Percentiles rank a stretch among this genome's conserved stretches.
Evolutionary conservation across 2,797 vertebrate genomes (phyloP).

Genomic region (Phoebastria nigripes): DNA sequence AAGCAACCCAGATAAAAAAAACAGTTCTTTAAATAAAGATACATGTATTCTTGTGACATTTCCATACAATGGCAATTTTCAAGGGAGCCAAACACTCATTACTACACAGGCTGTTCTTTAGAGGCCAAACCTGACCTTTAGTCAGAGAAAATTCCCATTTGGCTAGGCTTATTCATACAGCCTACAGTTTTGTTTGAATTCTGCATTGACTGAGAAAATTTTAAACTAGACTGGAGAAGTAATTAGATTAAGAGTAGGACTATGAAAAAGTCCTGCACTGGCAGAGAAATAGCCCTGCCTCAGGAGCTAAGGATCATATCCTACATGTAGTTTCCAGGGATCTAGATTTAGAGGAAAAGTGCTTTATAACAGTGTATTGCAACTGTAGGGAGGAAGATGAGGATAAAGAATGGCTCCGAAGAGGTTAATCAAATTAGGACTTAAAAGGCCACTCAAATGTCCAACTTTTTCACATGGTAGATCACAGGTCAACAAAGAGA

Average conservation of each 20-base stretch:
- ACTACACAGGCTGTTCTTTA: slow-evolving; percentile 3
- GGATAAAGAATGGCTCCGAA: background rate
- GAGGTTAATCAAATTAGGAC: background rate
- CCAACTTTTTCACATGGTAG: background rate
- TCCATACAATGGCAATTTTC: slow-evolving; percentile 30
- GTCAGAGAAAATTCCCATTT: slow-evolving; percentile 20
- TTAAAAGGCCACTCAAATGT: background rate
- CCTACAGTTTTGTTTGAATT: slow-evolving; percentile 22
- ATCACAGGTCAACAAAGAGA: background rate
- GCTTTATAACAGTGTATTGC: background rate
- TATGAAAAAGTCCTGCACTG: background rate
- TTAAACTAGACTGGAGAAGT: background rate
- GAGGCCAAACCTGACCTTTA: slow-evolving; percentile 37
- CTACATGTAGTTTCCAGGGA: background rate
- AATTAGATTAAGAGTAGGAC: background rate
- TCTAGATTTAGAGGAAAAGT: background rate
- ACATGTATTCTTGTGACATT: slow-evolving; percentile 28
- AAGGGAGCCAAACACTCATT: background rate
- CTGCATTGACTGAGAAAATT: background rate
- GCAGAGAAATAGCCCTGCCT: background rate
- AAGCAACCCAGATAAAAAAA: background rate
- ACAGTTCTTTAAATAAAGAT: slow-evolving; percentile 2
- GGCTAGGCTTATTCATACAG: slow-evolving; percentile 17
- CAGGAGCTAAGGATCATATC: background rate
- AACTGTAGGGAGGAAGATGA: background rate